phyloP scores from a whole-genome alignment of 1,140 invertebrate genomes.

The Caenorhabditis inopinata region DNA sequence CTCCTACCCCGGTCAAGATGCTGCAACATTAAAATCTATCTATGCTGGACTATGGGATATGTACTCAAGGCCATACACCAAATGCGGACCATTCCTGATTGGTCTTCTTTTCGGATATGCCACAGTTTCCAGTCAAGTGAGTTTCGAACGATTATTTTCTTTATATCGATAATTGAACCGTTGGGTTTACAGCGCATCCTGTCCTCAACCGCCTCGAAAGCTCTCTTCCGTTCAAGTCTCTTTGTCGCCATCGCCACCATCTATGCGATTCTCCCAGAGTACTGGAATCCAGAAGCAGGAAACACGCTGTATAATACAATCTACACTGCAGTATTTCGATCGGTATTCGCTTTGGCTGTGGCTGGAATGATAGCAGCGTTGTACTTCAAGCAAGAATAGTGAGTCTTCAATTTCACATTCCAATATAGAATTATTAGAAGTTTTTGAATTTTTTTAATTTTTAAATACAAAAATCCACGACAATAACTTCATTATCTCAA shows the following conservation, averaged over 20 bases:
- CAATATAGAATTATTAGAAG: neutral
- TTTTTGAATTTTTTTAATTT: no score
- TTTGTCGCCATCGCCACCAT: constrained; percentile 47
- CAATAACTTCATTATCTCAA: no score
- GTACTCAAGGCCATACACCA: constrained; percentile 60
- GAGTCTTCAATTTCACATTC: constrained; percentile 1
- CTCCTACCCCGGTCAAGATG: constrained; percentile 51
- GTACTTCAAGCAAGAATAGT: constrained; percentile 46
- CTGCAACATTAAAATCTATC: constrained; percentile 36
- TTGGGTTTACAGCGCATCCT: constrained; percentile 35
- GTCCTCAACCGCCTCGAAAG: neutral
- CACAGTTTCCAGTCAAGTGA: neutral
- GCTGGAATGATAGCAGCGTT: constrained; percentile 52
- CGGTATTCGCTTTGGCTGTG: constrained; percentile 58
- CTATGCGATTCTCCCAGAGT: constrained; percentile 64
- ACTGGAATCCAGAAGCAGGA: constrained; percentile 63
- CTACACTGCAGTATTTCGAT: constrained; percentile 63
- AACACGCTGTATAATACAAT: constrained; percentile 63
- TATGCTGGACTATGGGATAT: constrained; percentile 64
- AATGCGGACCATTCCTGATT: constrained; percentile 62
- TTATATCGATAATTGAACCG: neutral
- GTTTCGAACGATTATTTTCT: neutral
- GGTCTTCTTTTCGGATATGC: constrained; percentile 57
- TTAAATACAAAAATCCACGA: no score
- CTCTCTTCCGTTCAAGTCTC: constrained; percentile 37